Evolutionary conservation across 2,113 vertebrate genomes (phyloP).

Genomic region (Tiliqua scincoides): DNA sequence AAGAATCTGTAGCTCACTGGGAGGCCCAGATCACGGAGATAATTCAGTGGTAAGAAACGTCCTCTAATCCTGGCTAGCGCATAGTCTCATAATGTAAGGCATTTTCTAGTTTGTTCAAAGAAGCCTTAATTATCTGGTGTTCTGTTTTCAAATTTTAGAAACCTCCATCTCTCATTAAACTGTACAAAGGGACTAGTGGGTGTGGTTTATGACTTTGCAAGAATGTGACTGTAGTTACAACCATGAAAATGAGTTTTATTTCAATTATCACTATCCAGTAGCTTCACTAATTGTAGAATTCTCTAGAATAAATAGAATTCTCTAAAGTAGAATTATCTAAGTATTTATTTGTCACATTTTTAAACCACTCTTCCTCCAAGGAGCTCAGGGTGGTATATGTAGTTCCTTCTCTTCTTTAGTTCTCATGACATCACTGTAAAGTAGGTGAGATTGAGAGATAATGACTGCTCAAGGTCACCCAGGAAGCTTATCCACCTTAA

Average conservation of each 20-base stretch:
- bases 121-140: neutral
- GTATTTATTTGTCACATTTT: no score
- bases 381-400: no score
- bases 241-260: neutral
- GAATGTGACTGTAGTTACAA: conserved; percentile 53
- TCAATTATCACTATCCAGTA: conserved; percentile 38
- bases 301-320: neutral
- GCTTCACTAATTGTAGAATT: conserved; percentile 39
- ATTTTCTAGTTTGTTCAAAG: neutral
- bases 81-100: neutral
- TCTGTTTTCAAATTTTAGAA: conserved; percentile 31
- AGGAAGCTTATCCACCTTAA: no score
- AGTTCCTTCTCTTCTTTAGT: no score
- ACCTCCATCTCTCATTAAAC: conserved; percentile 41
- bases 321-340: no score
- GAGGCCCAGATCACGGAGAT: conserved; percentile 99
- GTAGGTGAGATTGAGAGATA: no score
- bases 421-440: no score
- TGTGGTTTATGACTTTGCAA: conserved; percentile 50
- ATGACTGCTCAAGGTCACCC: no score
- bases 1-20: conserved; percentile 97
- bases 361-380: no score
- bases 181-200: neutral
- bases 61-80: neutral
- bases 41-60: conserved; percentile 92